A percentile compares a stretch with the other conserved stretches of the same genome.
These are phyloP conservation scores for Bovichtus diacanthus DNA, from an alignment of 2,797 vertebrate genomes.

Conservation along the genomic window DNA sequence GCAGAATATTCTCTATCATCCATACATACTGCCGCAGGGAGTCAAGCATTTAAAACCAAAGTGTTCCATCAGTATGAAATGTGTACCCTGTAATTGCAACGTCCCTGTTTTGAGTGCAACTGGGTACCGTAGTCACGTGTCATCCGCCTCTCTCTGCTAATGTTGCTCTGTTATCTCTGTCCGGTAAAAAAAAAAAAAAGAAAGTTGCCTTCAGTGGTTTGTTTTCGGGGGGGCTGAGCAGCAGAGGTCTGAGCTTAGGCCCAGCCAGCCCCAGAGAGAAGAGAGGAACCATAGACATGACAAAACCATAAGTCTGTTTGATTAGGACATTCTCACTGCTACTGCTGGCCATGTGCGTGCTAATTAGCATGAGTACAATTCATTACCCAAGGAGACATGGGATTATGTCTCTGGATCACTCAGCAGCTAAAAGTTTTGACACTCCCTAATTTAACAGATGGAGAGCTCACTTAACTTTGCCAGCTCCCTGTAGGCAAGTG, in stretches of 20 bases:
- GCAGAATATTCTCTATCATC: neutral
- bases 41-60: slow-evolving; percentile 23
- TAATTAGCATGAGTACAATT: slow-evolving; percentile 80
- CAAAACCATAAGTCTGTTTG: slow-evolving; percentile 74
- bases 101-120: neutral
- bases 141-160: neutral
- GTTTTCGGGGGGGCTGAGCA: neutral
- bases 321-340: slow-evolving; percentile 71
- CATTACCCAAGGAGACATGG: slow-evolving; percentile 77
- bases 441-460: slow-evolving; percentile 79
- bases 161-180: slow-evolving; percentile 10
- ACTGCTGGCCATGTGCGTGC: slow-evolving; percentile 63
- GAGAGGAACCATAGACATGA: slow-evolving; percentile 61
- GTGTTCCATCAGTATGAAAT: slow-evolving; percentile 3
- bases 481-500: slow-evolving; percentile 70
- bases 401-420: slow-evolving; percentile 78
- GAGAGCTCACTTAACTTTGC: slow-evolving; percentile 79
- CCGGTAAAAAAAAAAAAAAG: slow-evolving; percentile 16
- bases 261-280: slow-evolving; percentile 28
- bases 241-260: slow-evolving; percentile 18
- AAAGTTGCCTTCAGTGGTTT: slow-evolving; percentile 18
- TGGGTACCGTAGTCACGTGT: neutral
- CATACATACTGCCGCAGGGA: neutral
- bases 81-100: neutral
- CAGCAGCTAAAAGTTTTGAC: slow-evolving; percentile 79